Conservation (phyloP, 2,113 vertebrate genomes). For the Colius striatus region DNA sequence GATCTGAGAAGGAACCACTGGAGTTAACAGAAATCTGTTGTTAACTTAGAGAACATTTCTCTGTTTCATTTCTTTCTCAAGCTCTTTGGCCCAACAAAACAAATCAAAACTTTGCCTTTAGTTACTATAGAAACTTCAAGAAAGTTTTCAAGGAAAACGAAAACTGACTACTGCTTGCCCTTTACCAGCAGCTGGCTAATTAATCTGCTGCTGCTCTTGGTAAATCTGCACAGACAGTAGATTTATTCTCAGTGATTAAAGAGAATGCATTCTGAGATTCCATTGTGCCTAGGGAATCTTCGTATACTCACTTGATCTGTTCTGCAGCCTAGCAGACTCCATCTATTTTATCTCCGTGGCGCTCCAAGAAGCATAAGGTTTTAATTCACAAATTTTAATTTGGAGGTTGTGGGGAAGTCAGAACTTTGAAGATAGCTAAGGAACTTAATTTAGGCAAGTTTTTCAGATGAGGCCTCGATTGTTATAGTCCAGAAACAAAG, state of each 20-base stretch:
- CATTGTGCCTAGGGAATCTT: not conserved
- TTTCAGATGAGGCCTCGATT: not conserved
- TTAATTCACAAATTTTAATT: not conserved
- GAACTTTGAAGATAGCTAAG: not conserved
- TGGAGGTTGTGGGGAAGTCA: not conserved
- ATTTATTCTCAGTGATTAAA: not conserved
- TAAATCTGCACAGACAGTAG: not conserved
- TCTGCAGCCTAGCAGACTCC: not conserved
- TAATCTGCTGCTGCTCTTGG: not conserved
- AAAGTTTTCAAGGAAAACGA: not conserved
- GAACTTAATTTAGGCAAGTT: not conserved
- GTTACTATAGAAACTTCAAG: not conserved
- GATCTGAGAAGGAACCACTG: not conserved
- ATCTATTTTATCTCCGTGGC: not conserved
- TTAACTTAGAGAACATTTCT: not conserved
- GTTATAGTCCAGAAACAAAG: not conserved
- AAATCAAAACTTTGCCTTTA: not conserved
- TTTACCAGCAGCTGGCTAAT: not conserved
- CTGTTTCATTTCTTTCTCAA: not conserved
- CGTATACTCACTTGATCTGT: not conserved
- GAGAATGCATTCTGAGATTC: not conserved
- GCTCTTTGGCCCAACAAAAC: not conserved
- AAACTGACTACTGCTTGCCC: not conserved
- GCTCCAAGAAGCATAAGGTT: not conserved
- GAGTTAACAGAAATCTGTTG: not conserved